Percentiles rank a stretch among this genome's conserved stretches.
These are phyloP conservation scores for Cepaea nemoralis DNA, from an alignment of 1,140 invertebrate genomes.

Conservation along the genomic window DNA sequence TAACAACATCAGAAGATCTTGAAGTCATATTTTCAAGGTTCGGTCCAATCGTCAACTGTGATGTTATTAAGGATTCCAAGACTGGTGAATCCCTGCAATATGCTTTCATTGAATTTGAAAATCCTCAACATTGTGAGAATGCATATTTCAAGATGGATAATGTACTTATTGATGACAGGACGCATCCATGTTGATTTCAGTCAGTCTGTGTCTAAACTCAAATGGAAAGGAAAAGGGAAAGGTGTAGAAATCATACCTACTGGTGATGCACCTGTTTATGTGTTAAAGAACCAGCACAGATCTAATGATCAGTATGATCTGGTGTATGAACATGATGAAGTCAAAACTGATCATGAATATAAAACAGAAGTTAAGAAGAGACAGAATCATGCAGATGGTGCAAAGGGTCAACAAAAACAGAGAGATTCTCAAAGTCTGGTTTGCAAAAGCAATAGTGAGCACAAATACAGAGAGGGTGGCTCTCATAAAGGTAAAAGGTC, in stretches of 20 bases:
- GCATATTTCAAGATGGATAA: conserved; percentile 99
- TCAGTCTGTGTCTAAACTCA: conserved; percentile 91
- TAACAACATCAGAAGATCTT: conserved; percentile 96
- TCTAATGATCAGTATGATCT: no score
- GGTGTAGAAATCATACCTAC: conserved; percentile 44
- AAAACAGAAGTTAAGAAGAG: no score
- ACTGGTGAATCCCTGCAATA: conserved; percentile 97
- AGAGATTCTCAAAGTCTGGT: no score
- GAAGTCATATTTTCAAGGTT: conserved; percentile 93
- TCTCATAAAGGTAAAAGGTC: no score
- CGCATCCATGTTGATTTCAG: conserved; percentile 99
- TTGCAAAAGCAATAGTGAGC: no score
- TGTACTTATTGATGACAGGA: conserved; percentile 97
- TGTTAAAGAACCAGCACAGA: conserved; percentile 55
- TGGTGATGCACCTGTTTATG: conserved; percentile 51
- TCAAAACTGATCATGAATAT: no score
- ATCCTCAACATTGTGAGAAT: conserved; percentile 94
- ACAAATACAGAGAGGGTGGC: no score
- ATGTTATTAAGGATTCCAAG: conserved; percentile 97
- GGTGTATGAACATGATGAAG: no score
- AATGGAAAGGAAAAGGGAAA: conserved; percentile 41
- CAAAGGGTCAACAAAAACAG: no score
- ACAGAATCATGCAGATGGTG: no score
- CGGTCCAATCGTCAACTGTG: conserved; percentile 79
- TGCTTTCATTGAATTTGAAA: conserved; percentile 98